Base-by-base conservation (phyloP, 2,888 invertebrate genomes). In the Suillia variegata region DNA sequence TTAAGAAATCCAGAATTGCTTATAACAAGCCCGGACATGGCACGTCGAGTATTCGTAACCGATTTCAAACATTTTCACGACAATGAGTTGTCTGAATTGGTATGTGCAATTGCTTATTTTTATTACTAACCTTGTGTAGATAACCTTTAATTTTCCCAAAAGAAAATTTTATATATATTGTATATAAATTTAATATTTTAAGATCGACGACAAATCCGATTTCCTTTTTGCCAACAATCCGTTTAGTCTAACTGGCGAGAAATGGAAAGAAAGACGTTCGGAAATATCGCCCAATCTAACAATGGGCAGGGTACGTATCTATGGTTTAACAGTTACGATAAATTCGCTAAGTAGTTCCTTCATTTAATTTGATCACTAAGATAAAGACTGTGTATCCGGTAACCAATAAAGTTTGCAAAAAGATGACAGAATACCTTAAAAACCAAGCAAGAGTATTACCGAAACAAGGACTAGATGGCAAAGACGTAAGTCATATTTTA, bases 221-320 rank as follows among this genome's bases (percentile, higher is more conserved):
- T 83, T 82, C 0, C 66, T 87, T 3, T 70, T 83, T 6, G 80
- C 80, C 2, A 80, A 81, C 49, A 84, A 84, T 76, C 84, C 84
- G 0, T 84, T 87, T 63, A 61, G 76, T 0, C 62, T 85, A 20
- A 80, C 76, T 12, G 84, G 84, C 1, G 76, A 82, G 13, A 71
- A 80, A 63, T 85, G 87, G 86, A 84, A 84, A 60, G 73, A 77
- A 1, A 71, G 82, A 1, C 78, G 87, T 6, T 71, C 78, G 1
- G 83, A 84, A 64, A 64, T 86, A 15, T 83, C 85, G 0, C 84
- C 85, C 0, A 83, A 83, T 2, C 81, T 87, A 24, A 85, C 85
- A 1, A 74, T 78, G 12, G 82, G 81, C 34, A 84, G 85, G 61
- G 83, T 84, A 75, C 65, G 68, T 62, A 1, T 6, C 21, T 22